Base-by-base conservation (phyloP, 2,113 vertebrate species). In the Nansenia antarctica region DNA sequence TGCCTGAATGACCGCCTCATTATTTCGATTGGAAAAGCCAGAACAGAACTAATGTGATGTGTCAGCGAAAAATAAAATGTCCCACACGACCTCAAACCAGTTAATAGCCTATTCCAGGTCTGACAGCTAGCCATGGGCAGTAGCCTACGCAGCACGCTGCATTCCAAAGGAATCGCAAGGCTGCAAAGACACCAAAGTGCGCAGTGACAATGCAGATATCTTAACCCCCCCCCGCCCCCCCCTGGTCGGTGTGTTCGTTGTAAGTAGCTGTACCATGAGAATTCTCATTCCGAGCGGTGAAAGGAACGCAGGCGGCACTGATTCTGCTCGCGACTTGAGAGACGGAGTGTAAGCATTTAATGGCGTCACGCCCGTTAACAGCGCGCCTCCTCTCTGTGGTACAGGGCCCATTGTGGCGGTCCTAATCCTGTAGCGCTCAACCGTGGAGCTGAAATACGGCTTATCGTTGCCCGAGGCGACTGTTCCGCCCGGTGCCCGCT, bases 321-420 rank as follows among this genome's bases (percentile, higher is more conserved):
- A n/a, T n/a, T n/a, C n/a, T n/a, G n/a, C n/a, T n/a, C n/a, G n/a
- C n/a, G n/a, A n/a, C 78, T 74, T 52, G 32, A 61, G 68, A 82
- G 74, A 66, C 29, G 65, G 39, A 42, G 5, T 75, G 81, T 83
- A 67, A 79, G 65, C 68, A 80, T 88, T 82, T 82, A 87, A 89
- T 86, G 81, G 84, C 79, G 86, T 87, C 83, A 87, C 34, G 83
- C 77, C 65, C 77, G 62, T 90, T 83, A n/a, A 87, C 52, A 63
- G 47, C 3, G 45, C 42, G 52, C 81, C 80, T 69, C 68, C 77
- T 74, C 31, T 79, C 78, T 65, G 68, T 75, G 78, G 74, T 71
- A 76, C 67, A 47, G 67, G n/a, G 60, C 27, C 75, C 81, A 83
- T 85, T 87, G 77, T 75, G 74, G n/a, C n/a, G 47, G 73, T 20